Percentiles rank a stretch among this genome's conserved stretches.
These are phyloP conservation scores for Passer montanus DNA, from an alignment of 2,113 vertebrate species.

Conservation along the genomic window DNA sequence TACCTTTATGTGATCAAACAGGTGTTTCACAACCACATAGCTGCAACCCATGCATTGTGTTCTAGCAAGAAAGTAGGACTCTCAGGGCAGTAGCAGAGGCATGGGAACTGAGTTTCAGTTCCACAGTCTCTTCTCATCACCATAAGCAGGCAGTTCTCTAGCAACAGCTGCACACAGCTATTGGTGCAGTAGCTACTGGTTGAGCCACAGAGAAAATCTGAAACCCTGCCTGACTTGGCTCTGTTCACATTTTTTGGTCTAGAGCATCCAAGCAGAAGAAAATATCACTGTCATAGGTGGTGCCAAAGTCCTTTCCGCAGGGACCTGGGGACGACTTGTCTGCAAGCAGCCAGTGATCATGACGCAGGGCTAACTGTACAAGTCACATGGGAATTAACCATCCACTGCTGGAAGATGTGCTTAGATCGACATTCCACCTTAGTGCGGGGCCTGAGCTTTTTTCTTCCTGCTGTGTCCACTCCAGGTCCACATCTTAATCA, in stretches of 20 bases:
- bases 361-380: rapidly evolving
- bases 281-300: not conserved
- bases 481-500: not conserved
- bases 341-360: not conserved
- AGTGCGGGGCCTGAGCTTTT: no score
- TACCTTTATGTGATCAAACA: not conserved
- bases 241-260: not conserved
- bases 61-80: not conserved
- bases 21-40: not conserved
- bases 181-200: not conserved
- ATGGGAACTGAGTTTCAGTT: not conserved
- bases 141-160: not conserved
- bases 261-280: not conserved
- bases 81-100: not conserved
- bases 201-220: not conserved
- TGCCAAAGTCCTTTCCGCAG: not conserved
- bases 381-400: not conserved
- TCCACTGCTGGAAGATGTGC: rapidly evolving
- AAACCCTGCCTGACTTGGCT: not conserved
- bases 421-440: not conserved
- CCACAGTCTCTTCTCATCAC: not conserved
- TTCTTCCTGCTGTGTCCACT: not conserved
- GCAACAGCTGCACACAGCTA: not conserved
- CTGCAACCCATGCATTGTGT: not conserved
- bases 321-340: rapidly evolving